Percentiles rank a stretch among this genome's conserved stretches.
These are phyloP conservation scores for Trinectes maculatus DNA, from an alignment of 2,113 vertebrate species.

Conservation along the genomic window DNA sequence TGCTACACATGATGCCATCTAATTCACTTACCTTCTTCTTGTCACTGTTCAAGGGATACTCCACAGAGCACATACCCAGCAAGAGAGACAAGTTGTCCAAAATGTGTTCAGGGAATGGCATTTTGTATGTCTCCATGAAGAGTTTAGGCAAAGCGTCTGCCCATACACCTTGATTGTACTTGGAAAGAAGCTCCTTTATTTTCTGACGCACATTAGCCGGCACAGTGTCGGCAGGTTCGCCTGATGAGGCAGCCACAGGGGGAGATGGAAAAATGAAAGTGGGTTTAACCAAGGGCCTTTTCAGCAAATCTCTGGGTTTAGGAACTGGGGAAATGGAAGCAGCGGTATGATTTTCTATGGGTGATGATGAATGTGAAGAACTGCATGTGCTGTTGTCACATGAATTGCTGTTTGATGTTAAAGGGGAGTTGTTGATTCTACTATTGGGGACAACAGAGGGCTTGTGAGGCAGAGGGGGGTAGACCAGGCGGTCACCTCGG, in stretches of 20 bases:
- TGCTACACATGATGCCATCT: background rate
- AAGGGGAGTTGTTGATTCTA: slow-evolving; percentile 1
- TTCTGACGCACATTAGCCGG: slow-evolving; percentile 81
- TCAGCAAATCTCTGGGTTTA: slow-evolving; percentile 4
- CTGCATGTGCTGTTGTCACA: background rate
- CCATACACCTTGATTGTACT: slow-evolving; percentile 90
- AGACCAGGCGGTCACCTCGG: slow-evolving; percentile 82
- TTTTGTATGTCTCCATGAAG: slow-evolving; percentile 87
- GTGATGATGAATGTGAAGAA: background rate
- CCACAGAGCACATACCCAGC: slow-evolving; percentile 85
- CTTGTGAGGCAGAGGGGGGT: slow-evolving; percentile 74
- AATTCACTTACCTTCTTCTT: slow-evolving; percentile 77
- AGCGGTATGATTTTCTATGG: background rate
- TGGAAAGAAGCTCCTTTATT: slow-evolving; percentile 85
- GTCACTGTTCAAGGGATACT: slow-evolving; percentile 83
- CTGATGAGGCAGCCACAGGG: slow-evolving; percentile 3
- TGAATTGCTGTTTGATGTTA: slow-evolving; percentile 3
- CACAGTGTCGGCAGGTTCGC: background rate
- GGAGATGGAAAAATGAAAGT: slow-evolving; percentile 32
- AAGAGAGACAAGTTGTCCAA: slow-evolving; percentile 85
- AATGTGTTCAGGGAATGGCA: slow-evolving; percentile 83
- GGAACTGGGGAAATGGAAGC: background rate
- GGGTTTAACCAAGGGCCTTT: slow-evolving; percentile 21
- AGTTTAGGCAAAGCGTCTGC: slow-evolving; percentile 89
- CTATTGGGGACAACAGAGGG: slow-evolving; percentile 7